These are phyloP conservation scores for Yponomeuta cagnagella DNA, from an alignment of 2,888 invertebrate species.

Conservation along the genomic window DNA sequence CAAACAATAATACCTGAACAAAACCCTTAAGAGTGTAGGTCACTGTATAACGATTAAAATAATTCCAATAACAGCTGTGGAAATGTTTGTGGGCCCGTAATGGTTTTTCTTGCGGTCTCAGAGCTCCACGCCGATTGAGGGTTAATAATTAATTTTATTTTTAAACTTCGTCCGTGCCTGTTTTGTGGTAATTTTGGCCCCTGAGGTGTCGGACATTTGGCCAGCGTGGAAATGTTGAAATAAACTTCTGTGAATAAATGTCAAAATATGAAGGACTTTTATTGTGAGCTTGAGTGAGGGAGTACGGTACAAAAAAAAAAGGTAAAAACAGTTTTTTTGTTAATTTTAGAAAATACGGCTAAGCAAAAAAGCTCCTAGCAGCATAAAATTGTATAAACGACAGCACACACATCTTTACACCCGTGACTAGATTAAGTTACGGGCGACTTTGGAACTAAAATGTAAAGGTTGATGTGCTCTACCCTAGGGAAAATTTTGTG, in stretches of 20 bases:
- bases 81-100: constrained; percentile 15
- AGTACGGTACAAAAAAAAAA: too few species aligned
- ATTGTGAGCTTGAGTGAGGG: not conserved
- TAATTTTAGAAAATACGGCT: too few species aligned
- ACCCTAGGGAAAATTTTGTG: too few species aligned
- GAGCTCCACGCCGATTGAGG: not conserved
- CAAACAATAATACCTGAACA: not conserved
- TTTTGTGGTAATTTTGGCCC: constrained; percentile 32
- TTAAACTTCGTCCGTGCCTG: constrained; percentile 7
- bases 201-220: constrained; percentile 55
- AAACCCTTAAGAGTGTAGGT: not conserved
- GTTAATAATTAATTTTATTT: constrained; percentile 11
- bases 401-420: too few species aligned
- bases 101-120: not conserved
- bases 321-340: too few species aligned
- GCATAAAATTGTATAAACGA: too few species aligned
- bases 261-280: not conserved
- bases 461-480: too few species aligned
- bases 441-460: too few species aligned
- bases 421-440: too few species aligned
- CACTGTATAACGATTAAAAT: constrained; percentile 19
- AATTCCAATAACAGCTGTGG: constrained; percentile 40
- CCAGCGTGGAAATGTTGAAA: constrained; percentile 26
- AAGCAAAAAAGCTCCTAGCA: too few species aligned
- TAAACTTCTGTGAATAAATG: constrained; percentile 1